These are phyloP conservation scores for Agonopterix arenella DNA, from an alignment of 2,888 invertebrate species.

Conservation along the genomic window DNA sequence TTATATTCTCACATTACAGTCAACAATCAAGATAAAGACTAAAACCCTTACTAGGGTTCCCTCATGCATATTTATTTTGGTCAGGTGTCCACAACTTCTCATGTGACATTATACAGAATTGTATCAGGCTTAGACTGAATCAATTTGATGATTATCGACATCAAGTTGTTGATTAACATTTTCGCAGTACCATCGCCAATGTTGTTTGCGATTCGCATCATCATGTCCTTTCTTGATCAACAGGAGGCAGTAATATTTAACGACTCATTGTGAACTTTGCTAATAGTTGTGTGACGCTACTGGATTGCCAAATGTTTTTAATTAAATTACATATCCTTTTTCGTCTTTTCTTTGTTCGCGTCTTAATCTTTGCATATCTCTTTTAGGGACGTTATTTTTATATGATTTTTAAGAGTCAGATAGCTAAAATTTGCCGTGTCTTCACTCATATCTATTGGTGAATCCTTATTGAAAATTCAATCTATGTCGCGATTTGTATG, in stretches of 20 bases:
- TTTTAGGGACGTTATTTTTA: conserved; percentile 2
- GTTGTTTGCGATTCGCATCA: conserved; percentile 47
- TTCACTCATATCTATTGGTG: conserved; percentile 4
- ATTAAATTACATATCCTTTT: conserved; percentile 21
- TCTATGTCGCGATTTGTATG: conserved; percentile 45
- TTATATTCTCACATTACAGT: not conserved
- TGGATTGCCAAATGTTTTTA: conserved; percentile 41
- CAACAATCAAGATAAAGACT: not conserved
- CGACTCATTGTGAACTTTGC: conserved; percentile 64
- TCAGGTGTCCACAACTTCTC: conserved; percentile 6
- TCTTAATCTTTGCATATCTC: conserved; percentile 8
- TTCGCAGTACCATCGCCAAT: conserved; percentile 34
- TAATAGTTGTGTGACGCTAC: conserved; percentile 45
- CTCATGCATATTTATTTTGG: not conserved
- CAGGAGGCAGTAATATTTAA: conserved; percentile 61
- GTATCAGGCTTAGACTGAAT: not conserved
- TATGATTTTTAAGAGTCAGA: too few relatives aligned
- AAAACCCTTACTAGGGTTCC: not conserved
- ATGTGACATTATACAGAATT: not conserved
- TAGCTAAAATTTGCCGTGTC: too few relatives aligned
- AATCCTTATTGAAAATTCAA: conserved; percentile 50
- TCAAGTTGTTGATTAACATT: conserved; percentile 24
- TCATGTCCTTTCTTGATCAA: conserved; percentile 49
- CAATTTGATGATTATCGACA: conserved; percentile 4
- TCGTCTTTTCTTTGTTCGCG: conserved; percentile 6